Conservation (phyloP, 2,113 vertebrate genomes). For the Cinclus cinclus region DNA sequence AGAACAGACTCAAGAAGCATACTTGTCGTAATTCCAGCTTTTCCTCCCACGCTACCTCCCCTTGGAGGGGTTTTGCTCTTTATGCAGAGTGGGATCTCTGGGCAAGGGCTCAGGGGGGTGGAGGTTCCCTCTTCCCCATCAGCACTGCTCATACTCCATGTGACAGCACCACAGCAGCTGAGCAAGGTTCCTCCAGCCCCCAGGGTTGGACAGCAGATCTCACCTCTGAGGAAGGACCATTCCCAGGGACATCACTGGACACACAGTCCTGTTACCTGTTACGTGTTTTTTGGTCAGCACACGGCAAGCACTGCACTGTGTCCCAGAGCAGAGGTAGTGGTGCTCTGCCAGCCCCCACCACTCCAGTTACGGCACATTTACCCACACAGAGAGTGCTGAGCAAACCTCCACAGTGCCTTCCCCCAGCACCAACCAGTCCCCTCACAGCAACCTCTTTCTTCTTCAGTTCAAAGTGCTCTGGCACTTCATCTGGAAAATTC, state of each 20-base stretch:
- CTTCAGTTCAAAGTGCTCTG: constrained; percentile 69
- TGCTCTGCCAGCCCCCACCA: not conserved
- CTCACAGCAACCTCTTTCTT: constrained; percentile 57
- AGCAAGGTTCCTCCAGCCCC: not conserved
- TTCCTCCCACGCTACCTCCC: not conserved
- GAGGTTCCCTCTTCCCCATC: not conserved
- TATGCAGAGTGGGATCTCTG: not conserved
- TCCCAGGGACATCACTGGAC: not conserved
- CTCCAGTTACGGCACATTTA: not conserved
- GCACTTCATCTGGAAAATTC: constrained; percentile 73
- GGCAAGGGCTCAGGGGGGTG: not conserved
- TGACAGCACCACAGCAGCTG: not conserved
- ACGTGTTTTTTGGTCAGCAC: accelerated
- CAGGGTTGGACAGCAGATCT: accelerated
- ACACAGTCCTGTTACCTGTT: accelerated
- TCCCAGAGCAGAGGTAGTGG: not conserved
- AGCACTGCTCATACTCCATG: accelerated
- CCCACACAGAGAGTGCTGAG: not conserved
- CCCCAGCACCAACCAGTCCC: not conserved
- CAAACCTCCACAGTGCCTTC: not conserved
- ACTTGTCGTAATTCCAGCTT: not conserved
- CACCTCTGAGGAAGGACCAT: not conserved
- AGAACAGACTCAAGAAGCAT: not conserved
- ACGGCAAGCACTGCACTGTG: accelerated
- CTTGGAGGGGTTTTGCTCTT: not conserved